Conservation (phyloP, 2,888 invertebrate genomes). For the Trissoscelio sp. region DNA sequence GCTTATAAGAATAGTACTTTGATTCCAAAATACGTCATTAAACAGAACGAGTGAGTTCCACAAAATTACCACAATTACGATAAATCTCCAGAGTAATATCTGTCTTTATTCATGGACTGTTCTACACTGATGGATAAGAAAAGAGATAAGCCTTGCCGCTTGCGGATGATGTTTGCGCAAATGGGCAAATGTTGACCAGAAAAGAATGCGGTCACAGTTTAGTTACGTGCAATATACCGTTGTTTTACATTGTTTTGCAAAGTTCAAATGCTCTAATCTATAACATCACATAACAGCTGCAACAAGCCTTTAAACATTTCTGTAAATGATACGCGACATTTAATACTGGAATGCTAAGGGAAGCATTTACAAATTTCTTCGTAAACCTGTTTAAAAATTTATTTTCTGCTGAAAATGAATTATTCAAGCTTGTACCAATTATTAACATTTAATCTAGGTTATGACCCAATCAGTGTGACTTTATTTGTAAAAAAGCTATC, state of each 20-base stretch:
- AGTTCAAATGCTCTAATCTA: conserved; percentile 64
- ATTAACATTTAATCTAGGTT: too few species aligned
- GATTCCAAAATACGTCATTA: conserved; percentile 26
- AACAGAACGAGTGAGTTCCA: conserved; percentile 46
- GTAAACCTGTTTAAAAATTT: too few species aligned
- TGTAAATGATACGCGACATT: too few species aligned
- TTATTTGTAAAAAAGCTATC: too few species aligned
- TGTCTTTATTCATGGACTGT: conserved; percentile 36
- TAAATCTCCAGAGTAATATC: conserved; percentile 25
- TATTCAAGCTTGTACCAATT: too few species aligned
- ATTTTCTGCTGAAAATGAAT: too few species aligned
- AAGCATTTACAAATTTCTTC: too few species aligned
- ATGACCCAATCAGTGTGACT: too few species aligned
- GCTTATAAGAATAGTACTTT: conserved; percentile 6
- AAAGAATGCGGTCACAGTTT: conserved; percentile 61
- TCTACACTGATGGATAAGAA: conserved; percentile 28
- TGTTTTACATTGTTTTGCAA: conserved; percentile 55
- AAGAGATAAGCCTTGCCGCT: conserved; percentile 49
- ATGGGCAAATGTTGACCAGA: conserved; percentile 62
- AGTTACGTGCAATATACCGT: conserved; percentile 56
- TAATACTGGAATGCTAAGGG: too few species aligned
- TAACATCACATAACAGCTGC: conserved; percentile 28
- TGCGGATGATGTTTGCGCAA: conserved; percentile 60
- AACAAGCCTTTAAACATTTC: conserved; percentile 17
- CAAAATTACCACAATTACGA: conserved; percentile 57